Conservation (phyloP, 2,888 invertebrate genomes). For the Tachina lurida region DNA sequence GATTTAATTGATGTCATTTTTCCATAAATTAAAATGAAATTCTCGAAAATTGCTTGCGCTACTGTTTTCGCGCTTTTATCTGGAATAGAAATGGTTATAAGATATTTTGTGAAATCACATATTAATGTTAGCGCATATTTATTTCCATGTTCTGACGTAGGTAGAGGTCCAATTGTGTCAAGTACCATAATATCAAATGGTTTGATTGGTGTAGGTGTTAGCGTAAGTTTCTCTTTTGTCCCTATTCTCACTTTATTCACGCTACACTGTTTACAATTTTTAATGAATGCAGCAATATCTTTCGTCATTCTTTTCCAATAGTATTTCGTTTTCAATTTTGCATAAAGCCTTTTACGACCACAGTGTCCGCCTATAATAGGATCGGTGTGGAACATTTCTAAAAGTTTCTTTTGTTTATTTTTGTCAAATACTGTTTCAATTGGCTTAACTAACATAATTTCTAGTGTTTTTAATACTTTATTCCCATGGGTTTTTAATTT, state of each 20-base stretch:
- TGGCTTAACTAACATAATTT: constrained; percentile 33
- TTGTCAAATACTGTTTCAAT: background rate
- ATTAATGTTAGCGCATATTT: background rate
- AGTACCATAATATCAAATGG: constrained; percentile 64
- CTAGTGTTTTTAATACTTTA: constrained; percentile 23
- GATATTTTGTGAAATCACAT: background rate
- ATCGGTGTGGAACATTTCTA: background rate
- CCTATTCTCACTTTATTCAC: background rate
- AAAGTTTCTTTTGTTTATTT: background rate
- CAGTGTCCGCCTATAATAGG: constrained; percentile 12
- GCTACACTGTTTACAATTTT: constrained; percentile 31
- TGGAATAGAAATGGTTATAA: background rate
- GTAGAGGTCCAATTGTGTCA: constrained; percentile 70
- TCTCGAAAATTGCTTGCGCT: background rate
- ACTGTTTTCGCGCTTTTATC: background rate
- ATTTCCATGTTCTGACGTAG: constrained; percentile 56
- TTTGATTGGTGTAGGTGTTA: background rate
- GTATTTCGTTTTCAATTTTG: too few species aligned
- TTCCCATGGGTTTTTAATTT: constrained; percentile 38
- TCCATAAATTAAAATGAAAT: too few species aligned
- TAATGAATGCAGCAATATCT: too few species aligned
- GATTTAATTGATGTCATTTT: too few species aligned
- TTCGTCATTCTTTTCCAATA: too few species aligned
- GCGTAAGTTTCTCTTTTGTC: constrained; percentile 35
- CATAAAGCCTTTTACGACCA: background rate